Base-by-base conservation (phyloP, 2,888 invertebrate genomes). In the Pachycephus smyrnensis region DNA sequence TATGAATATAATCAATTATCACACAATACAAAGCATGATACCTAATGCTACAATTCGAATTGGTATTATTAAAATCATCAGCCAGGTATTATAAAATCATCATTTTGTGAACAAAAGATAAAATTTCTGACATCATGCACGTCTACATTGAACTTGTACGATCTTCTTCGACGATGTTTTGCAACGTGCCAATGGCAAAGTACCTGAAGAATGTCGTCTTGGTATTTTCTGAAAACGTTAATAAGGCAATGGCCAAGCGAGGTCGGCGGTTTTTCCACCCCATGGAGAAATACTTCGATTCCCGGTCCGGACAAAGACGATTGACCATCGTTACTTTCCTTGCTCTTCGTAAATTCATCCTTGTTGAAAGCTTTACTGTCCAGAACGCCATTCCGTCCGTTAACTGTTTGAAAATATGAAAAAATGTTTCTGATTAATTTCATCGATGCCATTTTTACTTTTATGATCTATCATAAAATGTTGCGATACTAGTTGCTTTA, bases 171-270 rank as follows among this genome's bases (percentile, higher is more conserved):
- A 55, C 55, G 23, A 55, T 23, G 23, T 23, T 6, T 1, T 55
- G 6, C 55, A 23, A 55, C 55, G 55, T 55, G 23, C 23, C 55
- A 23, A 23, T 23, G 55, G 55, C 55, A 55, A 55, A 9, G 55
- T 55, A 55, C 55, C 78, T 78, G 68, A 69, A 78, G 71, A 30
- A 78, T 40, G 31, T 55, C 30, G 75, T 78, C 78, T n/a, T 71
- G 55, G 32, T 78, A 55, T 76, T 73, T 76, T 31, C 75, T 36
- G 33, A 78, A 78, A 31, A 68, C 37, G 37, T 78, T 75, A 68
- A 78, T 36, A n/a, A 78, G 73, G 37, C 78, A 76, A 31, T 76
- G 76, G 11, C 78, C 76, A 32, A 78, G 73, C 77, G 78, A 78
- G 68, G 68, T 31, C 71, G 75, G 76, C 11, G 71, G 37, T 30